Percentiles rank a stretch among this genome's conserved stretches.
These are phyloP conservation scores for Epinephelus coioides DNA, from an alignment of 2,797 vertebrate genomes.

Conservation along the genomic window DNA sequence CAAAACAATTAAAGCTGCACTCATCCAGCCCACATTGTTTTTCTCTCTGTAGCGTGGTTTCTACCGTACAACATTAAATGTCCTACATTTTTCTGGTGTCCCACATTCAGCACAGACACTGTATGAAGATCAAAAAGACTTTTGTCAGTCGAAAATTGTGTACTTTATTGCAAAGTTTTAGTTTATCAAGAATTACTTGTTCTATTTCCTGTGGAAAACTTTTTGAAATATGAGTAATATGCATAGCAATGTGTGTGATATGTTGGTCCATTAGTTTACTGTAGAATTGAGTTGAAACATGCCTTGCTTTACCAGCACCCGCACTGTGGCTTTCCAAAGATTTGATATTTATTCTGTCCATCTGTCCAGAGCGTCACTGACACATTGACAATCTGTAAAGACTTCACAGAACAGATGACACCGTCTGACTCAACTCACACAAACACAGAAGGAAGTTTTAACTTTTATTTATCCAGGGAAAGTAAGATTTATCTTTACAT, in stretches of 20 bases:
- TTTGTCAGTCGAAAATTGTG: not conserved
- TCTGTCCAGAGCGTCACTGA: constrained; percentile 60
- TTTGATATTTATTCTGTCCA: constrained; percentile 62
- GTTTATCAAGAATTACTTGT: not conserved
- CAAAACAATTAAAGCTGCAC: not conserved
- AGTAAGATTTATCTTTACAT: not conserved
- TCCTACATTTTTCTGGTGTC: not conserved
- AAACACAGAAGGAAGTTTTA: constrained; percentile 28
- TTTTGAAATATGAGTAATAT: not conserved
- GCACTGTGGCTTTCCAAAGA: constrained; percentile 9
- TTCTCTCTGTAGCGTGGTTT: not conserved
- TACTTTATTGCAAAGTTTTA: not conserved
- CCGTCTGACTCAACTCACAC: constrained; percentile 48
- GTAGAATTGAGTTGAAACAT: not conserved
- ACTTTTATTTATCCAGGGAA: constrained; percentile 21
- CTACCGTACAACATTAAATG: not conserved
- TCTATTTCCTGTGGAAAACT: not conserved
- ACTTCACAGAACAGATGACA: constrained; percentile 61
- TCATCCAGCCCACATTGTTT: not conserved
- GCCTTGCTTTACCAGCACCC: constrained; percentile 32
- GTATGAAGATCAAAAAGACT: not conserved
- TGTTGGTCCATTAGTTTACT: not conserved
- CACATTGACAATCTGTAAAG: constrained; percentile 65
- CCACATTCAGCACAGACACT: not conserved
- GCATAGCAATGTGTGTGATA: not conserved